Conservation (phyloP, 2,888 invertebrate genomes). For the Esperia sulphurella region DNA sequence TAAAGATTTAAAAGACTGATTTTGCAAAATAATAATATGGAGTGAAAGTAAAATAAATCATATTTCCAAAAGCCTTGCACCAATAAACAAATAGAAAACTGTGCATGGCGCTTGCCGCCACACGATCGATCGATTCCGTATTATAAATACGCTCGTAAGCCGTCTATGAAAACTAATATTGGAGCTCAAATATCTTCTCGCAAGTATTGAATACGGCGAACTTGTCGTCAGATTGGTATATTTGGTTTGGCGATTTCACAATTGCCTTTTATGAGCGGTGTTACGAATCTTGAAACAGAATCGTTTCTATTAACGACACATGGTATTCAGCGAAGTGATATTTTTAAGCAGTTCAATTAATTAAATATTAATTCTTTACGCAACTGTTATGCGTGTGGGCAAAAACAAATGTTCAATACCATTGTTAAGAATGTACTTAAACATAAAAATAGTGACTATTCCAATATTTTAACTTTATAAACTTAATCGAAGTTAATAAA, state of each 20-base stretch:
- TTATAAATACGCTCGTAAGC: constrained; percentile 33
- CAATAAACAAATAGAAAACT: constrained; percentile 64
- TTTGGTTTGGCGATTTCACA: constrained; percentile 21
- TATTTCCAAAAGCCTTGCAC: constrained; percentile 46
- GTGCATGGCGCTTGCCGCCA: constrained; percentile 40
- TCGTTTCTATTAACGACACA: constrained; percentile 14
- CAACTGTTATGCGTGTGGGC: constrained; percentile 22
- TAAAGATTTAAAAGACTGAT: background rate
- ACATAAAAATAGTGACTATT: background rate
- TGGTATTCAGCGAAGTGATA: constrained; percentile 14
- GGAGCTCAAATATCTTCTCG: constrained; percentile 49
- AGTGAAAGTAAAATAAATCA: constrained; percentile 51
- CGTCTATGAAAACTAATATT: constrained; percentile 57
- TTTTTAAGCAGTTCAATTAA: constrained; percentile 25
- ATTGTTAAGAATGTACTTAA: too few species aligned
- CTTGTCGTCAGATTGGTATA: constrained; percentile 8
- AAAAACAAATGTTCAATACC: constrained; percentile 1
- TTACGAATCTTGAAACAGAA: constrained; percentile 15
- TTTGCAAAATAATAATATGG: constrained; percentile 19
- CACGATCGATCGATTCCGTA: constrained; percentile 37
- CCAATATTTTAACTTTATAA: background rate
- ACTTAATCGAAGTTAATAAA: background rate
- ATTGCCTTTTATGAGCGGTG: constrained; percentile 18
- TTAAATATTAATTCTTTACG: constrained; percentile 27
- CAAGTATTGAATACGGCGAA: constrained; percentile 20